phyloP scores from a whole-genome alignment of 2,113 vertebrate species.

The Ceyx margarethae region DNA sequence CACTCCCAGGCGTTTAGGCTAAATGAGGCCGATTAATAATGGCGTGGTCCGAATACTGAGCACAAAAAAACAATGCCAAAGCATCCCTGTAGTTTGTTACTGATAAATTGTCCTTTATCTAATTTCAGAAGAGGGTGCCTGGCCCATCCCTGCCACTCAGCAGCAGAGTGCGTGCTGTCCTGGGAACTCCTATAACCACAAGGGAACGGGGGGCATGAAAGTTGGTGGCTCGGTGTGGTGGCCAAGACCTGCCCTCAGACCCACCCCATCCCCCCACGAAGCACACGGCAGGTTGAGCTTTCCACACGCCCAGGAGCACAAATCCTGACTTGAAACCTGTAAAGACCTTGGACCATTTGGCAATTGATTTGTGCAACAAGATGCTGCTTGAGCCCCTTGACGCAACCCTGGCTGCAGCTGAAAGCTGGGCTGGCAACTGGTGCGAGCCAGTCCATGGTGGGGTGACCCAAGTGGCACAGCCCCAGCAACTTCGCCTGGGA shows the following conservation, averaged over 20 bases:
- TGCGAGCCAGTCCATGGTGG: not conserved
- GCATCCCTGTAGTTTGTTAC: not conserved
- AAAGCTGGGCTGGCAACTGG: not conserved
- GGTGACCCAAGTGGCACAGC: rapidly evolving
- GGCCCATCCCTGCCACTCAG: not conserved
- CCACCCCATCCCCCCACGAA: not conserved
- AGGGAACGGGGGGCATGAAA: not conserved
- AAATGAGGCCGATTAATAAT: not conserved
- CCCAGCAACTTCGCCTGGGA: not conserved
- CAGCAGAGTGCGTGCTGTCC: rapidly evolving
- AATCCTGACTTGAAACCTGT: not conserved
- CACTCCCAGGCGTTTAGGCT: not conserved
- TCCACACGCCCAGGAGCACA: rapidly evolving
- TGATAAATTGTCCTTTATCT: not conserved
- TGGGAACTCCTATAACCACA: not conserved
- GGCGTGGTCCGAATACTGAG: not conserved
- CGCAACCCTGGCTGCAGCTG: not conserved
- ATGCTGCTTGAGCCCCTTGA: not conserved
- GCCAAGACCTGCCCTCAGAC: not conserved
- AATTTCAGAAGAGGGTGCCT: not conserved
- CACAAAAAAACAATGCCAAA: not conserved
- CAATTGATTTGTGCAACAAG: not conserved
- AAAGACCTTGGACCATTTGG: not conserved
- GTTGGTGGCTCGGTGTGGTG: rapidly evolving
- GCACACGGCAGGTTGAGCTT: not conserved